A percentile compares a stretch with the other conserved stretches of the same genome.
These are phyloP conservation scores for Garra rufa DNA, from an alignment of 2,113 vertebrate species.

Conservation along the genomic window DNA sequence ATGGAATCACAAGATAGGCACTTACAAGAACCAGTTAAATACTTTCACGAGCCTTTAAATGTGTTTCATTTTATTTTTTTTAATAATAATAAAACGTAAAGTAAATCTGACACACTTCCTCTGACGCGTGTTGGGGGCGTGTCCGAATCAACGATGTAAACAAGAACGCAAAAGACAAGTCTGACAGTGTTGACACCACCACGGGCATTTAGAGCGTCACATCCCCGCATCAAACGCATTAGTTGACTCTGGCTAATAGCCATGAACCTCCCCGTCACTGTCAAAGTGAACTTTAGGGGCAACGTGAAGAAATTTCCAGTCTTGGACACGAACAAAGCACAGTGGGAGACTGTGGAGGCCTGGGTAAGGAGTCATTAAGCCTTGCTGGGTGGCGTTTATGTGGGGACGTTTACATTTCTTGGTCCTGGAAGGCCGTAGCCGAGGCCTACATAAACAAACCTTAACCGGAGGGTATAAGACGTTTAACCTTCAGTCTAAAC, in stretches of 20 bases:
- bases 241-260: slow-evolving; percentile 49
- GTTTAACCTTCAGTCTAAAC: background rate
- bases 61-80: no score
- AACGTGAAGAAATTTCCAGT: slow-evolving; percentile 87
- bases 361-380: slow-evolving; percentile 82
- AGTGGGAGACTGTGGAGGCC: slow-evolving; percentile 93
- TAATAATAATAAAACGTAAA: background rate
- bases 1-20: background rate
- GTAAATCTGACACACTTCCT: slow-evolving; percentile 47
- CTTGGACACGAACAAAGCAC: slow-evolving; percentile 84
- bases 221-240: slow-evolving; percentile 59
- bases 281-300: slow-evolving; percentile 86
- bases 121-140: slow-evolving; percentile 57
- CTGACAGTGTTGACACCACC: slow-evolving; percentile 30
- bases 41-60: background rate
- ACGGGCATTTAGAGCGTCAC: slow-evolving; percentile 29
- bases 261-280: slow-evolving; percentile 89
- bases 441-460: slow-evolving; percentile 51
- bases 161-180: slow-evolving; percentile 52
- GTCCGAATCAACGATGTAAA: slow-evolving; percentile 63
- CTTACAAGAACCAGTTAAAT: background rate
- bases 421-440: slow-evolving; percentile 49
- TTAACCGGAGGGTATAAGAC: background rate
- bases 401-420: slow-evolving; percentile 43
- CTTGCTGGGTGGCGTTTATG: slow-evolving; percentile 30